Conservation (phyloP, 2,797 vertebrate species). For the Apogon talboti region DNA sequence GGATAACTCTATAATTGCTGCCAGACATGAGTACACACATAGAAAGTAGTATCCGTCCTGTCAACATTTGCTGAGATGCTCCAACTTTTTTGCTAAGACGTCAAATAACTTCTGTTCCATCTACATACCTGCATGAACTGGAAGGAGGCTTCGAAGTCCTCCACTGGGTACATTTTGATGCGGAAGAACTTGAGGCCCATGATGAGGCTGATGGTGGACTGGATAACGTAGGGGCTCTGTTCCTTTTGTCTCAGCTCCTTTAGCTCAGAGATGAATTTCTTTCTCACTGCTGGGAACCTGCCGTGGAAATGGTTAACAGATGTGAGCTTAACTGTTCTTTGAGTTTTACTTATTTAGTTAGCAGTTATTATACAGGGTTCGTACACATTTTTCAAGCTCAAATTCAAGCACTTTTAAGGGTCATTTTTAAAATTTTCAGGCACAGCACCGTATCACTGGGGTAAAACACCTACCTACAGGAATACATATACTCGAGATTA, state of each 20-base stretch:
- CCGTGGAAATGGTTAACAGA: conserved; percentile 4
- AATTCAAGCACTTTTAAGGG: no score
- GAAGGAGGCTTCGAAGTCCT: conserved; percentile 98
- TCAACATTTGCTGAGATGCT: conserved; percentile 3
- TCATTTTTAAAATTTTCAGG: no score
- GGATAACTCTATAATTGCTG: conserved; percentile 19
- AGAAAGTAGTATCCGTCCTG: neutral
- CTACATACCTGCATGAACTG: conserved; percentile 99
- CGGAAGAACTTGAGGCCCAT: conserved; percentile 99
- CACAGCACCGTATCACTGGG: no score
- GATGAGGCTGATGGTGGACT: conserved; percentile 98
- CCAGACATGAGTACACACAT: conserved; percentile 17
- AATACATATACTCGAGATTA: no score
- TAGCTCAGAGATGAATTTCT: conserved; percentile 97
- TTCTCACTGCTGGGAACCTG: conserved; percentile 97
- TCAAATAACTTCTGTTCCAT: neutral
- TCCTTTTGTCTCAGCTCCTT: conserved; percentile 98
- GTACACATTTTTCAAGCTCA: no score
- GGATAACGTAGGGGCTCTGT: conserved; percentile 93
- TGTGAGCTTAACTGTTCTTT: conserved; percentile 20
- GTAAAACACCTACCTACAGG: no score
- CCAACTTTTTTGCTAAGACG: neutral
- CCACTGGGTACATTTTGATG: conserved; percentile 99
- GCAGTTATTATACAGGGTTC: no score
- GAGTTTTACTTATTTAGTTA: neutral